Conservation (phyloP, 1,140 invertebrate species). For the Sycophila sp. region DNA sequence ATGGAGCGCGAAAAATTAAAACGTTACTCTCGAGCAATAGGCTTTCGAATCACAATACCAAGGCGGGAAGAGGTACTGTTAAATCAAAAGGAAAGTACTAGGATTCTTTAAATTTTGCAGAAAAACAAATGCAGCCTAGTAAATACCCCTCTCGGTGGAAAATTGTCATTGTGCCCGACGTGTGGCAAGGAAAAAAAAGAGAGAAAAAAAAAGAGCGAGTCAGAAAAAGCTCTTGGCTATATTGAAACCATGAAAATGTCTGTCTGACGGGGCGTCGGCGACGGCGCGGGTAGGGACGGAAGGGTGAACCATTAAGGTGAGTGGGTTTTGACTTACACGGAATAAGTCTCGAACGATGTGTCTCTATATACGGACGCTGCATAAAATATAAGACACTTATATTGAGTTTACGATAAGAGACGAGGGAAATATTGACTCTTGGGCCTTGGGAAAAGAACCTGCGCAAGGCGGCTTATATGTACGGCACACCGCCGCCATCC, state of each 20-base stretch:
- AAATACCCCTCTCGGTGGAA: too few relatives aligned
- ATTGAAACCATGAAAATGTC: constrained; percentile 40
- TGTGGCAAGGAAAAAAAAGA: background rate
- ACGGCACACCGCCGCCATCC: too few relatives aligned
- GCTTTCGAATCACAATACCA: too few relatives aligned
- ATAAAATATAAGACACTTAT: constrained; percentile 55
- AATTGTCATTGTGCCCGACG: background rate
- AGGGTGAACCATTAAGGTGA: constrained; percentile 58
- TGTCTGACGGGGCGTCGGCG: constrained; percentile 9
- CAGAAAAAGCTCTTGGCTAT: constrained; percentile 29
- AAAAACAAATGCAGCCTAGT: too few relatives aligned
- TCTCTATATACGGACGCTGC: constrained; percentile 56
- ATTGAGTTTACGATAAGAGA: constrained; percentile 42
- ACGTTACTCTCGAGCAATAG: too few relatives aligned
- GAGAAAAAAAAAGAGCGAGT: background rate
- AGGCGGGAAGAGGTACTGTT: too few relatives aligned
- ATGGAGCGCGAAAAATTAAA: too few relatives aligned
- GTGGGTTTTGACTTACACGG: constrained; percentile 62
- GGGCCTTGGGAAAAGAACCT: constrained; percentile 23
- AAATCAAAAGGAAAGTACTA: too few relatives aligned
- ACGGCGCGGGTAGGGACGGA: background rate
- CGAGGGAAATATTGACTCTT: constrained; percentile 42
- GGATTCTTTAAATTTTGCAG: too few relatives aligned
- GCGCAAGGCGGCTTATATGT: too few relatives aligned
- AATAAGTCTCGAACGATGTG: constrained; percentile 51